Percentiles rank a stretch among this genome's conserved stretches.
Evolutionary conservation across 2,888 invertebrate species (phyloP).

Genomic region (Lasioglossum calceatum): DNA sequence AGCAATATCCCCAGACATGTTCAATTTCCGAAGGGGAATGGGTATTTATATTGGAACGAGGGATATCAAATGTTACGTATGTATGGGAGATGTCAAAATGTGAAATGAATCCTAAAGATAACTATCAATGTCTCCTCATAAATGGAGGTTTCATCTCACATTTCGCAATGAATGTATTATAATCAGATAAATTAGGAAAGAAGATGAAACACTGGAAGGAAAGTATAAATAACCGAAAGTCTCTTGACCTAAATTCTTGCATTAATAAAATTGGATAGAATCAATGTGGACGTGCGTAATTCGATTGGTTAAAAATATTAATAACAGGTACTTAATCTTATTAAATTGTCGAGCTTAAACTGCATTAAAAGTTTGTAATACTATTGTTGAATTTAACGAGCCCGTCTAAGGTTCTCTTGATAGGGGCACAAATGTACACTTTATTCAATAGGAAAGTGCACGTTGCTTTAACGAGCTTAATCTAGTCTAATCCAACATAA

Average conservation of each 20-base stretch:
- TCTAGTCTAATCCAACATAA: not conserved
- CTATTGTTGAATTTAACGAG: conserved; percentile 27
- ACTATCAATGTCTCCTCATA: no score
- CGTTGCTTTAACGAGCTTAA: not conserved
- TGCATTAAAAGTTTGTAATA: conserved; percentile 19
- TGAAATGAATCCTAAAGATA: not conserved
- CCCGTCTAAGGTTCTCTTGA: not conserved
- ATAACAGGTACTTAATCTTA: conserved; percentile 15
- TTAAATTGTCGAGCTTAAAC: conserved; percentile 27
- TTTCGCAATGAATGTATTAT: no score
- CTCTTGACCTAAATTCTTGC: not conserved
- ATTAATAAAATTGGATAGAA: not conserved
- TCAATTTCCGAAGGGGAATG: no score
- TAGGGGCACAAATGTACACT: not conserved
- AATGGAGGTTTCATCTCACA: no score
- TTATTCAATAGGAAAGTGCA: no score
- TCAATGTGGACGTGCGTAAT: not conserved
- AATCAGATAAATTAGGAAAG: no score
- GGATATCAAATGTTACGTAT: not conserved
- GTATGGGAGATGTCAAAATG: not conserved
- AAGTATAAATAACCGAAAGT: not conserved
- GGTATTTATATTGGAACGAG: not conserved
- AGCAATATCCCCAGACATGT: not conserved
- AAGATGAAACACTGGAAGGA: not conserved
- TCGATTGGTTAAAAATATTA: not conserved